Conservation (phyloP, 2,113 vertebrate genomes). For the Plecotus auritus region DNA sequence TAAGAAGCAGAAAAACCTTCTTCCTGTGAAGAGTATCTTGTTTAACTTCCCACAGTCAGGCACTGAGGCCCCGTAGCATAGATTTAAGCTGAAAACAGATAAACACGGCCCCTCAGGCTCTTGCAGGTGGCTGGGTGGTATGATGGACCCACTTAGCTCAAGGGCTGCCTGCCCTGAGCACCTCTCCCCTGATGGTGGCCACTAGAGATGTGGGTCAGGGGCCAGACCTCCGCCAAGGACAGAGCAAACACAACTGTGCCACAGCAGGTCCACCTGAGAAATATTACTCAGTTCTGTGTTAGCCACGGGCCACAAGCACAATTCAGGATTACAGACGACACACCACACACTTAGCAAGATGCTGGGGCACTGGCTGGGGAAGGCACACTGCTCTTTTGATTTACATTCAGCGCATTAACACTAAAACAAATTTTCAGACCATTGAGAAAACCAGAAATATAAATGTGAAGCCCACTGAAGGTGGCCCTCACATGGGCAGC, state of each 20-base stretch:
- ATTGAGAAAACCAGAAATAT: fast-evolving
- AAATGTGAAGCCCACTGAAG: background rate
- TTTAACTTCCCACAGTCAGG: background rate
- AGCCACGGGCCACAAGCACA: background rate
- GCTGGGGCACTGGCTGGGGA: background rate
- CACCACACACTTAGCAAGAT: background rate
- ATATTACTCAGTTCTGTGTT: background rate
- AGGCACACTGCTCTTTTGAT: fast-evolving
- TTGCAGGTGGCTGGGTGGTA: fast-evolving
- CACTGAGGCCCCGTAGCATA: background rate
- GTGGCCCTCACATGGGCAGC: background rate
- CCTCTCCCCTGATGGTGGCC: background rate
- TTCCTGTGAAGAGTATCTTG: background rate
- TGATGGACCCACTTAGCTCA: fast-evolving
- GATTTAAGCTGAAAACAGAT: background rate
- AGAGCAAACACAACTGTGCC: background rate
- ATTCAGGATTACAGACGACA: too few relatives aligned
- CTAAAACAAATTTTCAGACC: fast-evolving
- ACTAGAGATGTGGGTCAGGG: fast-evolving
- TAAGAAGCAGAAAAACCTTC: background rate
- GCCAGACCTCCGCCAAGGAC: background rate
- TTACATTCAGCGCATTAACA: fast-evolving
- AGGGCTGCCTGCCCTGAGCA: background rate
- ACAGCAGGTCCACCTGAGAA: background rate
- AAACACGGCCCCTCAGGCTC: background rate